Conservation (phyloP, 2,888 invertebrate genomes). For the Drosophila yooni region DNA sequence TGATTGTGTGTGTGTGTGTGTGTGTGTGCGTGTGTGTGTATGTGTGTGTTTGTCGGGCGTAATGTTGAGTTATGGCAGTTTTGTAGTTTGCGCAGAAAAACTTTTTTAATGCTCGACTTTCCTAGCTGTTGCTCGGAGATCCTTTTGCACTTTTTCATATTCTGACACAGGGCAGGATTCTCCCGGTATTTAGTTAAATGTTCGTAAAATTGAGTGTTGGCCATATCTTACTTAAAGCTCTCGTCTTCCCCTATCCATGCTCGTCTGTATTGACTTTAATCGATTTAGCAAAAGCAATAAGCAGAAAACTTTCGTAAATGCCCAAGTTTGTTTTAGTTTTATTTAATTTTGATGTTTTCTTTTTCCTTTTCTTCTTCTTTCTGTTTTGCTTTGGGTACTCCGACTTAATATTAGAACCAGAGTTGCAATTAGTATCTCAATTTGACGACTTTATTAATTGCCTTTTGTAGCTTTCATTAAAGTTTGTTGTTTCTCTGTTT, state of each 20-base stretch:
- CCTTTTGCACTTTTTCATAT: slow-evolving; percentile 2
- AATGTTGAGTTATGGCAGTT: slow-evolving; percentile 79
- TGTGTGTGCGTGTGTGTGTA: slow-evolving; percentile 27
- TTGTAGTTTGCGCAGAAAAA: slow-evolving; percentile 68
- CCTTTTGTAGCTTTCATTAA: slow-evolving; percentile 33
- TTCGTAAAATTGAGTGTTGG: slow-evolving; percentile 74
- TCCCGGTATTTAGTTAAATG: slow-evolving; percentile 75
- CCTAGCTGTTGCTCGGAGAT: slow-evolving; percentile 44
- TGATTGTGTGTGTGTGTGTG: slow-evolving; percentile 19
- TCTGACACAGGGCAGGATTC: slow-evolving; percentile 6
- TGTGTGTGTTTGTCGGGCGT: slow-evolving; percentile 53
- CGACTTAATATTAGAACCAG: slow-evolving; percentile 6
- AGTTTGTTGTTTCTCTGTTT: slow-evolving; percentile 1
- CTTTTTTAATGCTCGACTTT: slow-evolving; percentile 67
- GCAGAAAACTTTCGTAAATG: slow-evolving; percentile 68
- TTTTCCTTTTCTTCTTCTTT: not conserved
- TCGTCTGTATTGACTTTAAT: slow-evolving; percentile 59
- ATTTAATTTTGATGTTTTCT: slow-evolving; percentile 18
- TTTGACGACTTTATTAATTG: slow-evolving; percentile 68
- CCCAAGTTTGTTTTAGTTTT: slow-evolving; percentile 62
- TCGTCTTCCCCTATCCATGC: not conserved
- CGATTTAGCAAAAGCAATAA: slow-evolving; percentile 71
- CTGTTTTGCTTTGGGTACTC: not conserved
- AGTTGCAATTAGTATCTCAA: slow-evolving; percentile 59
- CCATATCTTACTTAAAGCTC: slow-evolving; percentile 55